Percentiles rank a stretch among this genome's conserved stretches.
Evolutionary conservation across 2,113 vertebrate species (phyloP).

Genomic region (Odocoileus virginianus): DNA sequence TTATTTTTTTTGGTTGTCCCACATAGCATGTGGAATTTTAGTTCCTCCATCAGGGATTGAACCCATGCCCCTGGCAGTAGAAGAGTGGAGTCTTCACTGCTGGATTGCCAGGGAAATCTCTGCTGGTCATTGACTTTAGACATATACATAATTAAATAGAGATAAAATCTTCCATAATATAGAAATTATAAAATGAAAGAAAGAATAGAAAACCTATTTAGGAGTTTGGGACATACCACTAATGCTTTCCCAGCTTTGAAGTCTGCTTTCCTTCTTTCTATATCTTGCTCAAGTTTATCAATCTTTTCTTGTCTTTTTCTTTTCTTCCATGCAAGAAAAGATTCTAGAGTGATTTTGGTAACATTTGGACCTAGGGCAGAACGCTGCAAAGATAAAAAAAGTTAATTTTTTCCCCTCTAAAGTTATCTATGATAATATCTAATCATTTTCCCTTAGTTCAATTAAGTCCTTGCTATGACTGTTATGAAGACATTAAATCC

Average conservation of each 20-base stretch:
- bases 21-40: neutral
- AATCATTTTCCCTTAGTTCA: neutral
- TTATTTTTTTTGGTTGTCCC: neutral
- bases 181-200: neutral
- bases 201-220: neutral
- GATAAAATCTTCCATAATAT: neutral
- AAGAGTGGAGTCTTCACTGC: neutral
- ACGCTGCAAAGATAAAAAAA: conserved; percentile 81
- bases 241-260: conserved; percentile 96
- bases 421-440: neutral
- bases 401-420: neutral
- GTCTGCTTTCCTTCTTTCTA: conserved; percentile 97
- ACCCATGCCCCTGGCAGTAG: neutral
- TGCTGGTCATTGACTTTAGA: neutral
- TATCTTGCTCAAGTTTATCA: conserved; percentile 89
- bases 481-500: neutral
- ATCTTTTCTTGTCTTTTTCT: conserved; percentile 98
- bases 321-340: conserved; percentile 98
- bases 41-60: neutral
- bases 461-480: neutral
- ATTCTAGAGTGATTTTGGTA: conserved; percentile 97
- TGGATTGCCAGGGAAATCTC: neutral
- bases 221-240: conserved; percentile 82
- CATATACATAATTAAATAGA: neutral
- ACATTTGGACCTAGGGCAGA: conserved; percentile 92